A percentile compares a stretch with the other conserved stretches of the same genome.
These are phyloP conservation scores for Cassiopea andromeda DNA, from an alignment of 30 jellyfish, hydroid and myxozoan species.

Conservation along the genomic window DNA sequence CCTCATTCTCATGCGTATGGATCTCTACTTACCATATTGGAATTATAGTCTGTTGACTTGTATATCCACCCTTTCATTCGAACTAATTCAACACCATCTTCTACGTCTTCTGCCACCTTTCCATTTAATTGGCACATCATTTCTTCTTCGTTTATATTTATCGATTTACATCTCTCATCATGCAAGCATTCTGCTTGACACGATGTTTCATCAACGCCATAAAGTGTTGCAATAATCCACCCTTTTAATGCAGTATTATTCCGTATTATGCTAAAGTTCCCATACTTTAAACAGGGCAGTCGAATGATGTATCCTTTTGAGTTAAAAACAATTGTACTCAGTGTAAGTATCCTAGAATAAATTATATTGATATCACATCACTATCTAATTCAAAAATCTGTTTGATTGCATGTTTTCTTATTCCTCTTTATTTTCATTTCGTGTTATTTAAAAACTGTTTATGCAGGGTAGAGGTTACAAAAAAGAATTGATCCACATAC, in stretches of 20 bases:
- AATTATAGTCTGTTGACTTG: neutral
- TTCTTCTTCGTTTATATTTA: neutral
- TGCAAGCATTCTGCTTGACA: neutral
- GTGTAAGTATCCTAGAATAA: neutral
- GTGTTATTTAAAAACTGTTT: too few species aligned
- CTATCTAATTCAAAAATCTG: too few species aligned
- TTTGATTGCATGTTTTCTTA: too few species aligned
- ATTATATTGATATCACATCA: too few species aligned
- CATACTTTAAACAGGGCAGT: neutral
- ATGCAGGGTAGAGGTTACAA: neutral
- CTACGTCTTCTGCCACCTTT: neutral
- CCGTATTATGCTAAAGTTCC: neutral
- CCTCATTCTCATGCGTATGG: too few species aligned
- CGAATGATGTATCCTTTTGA: neutral
- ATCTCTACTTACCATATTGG: neutral
- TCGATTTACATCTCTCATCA: neutral
- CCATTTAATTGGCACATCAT: neutral
- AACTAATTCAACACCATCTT: neutral
- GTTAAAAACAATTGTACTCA: neutral
- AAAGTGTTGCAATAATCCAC: neutral
- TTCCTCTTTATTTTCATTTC: neutral
- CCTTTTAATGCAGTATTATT: neutral
- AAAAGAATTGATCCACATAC: neutral
- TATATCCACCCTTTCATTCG: neutral
- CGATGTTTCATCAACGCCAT: neutral